A percentile compares a stretch with the other conserved stretches of the same genome.
These are phyloP conservation scores for Benitochromis conjunctus DNA, from an alignment of 2,113 vertebrate genomes.

Conservation along the genomic window DNA sequence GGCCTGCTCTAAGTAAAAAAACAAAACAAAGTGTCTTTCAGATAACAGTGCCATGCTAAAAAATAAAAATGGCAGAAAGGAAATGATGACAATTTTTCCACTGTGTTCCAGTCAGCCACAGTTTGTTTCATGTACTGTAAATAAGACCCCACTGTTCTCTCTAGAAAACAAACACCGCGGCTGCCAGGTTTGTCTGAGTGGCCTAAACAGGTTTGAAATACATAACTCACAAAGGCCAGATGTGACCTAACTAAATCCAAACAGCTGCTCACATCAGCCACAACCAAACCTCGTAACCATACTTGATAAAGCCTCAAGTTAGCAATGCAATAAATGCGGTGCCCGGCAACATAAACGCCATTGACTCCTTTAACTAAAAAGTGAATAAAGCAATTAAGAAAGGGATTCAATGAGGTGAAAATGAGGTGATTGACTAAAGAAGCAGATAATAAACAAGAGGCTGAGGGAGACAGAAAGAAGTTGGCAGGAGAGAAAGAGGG, in stretches of 20 bases:
- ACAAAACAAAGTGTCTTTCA: neutral
- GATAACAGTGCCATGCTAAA: neutral
- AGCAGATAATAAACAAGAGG: slow-evolving; percentile 28
- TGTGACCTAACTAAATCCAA: neutral
- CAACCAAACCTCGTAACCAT: neutral
- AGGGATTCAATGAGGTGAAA: slow-evolving; percentile 24
- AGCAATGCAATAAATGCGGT: neutral
- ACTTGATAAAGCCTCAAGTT: neutral
- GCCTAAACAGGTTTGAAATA: slow-evolving; percentile 21
- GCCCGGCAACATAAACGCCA: neutral
- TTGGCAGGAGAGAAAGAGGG: slow-evolving; percentile 27
- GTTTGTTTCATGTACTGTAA: slow-evolving; percentile 1
- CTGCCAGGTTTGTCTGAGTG: neutral
- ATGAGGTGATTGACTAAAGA: slow-evolving; percentile 22
- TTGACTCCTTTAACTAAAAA: neutral
- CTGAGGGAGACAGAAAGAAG: slow-evolving; percentile 1
- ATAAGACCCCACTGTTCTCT: slow-evolving; percentile 1
- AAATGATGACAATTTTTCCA: neutral
- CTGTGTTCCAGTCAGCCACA: neutral
- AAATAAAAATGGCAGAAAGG: neutral
- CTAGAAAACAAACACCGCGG: neutral
- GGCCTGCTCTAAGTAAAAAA: neutral
- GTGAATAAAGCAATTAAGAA: neutral
- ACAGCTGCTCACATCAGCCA: neutral
- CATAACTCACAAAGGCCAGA: slow-evolving; percentile 25